Evolutionary conservation across 2,888 invertebrate species (phyloP).

Genomic region (Syritta pipiens): DNA sequence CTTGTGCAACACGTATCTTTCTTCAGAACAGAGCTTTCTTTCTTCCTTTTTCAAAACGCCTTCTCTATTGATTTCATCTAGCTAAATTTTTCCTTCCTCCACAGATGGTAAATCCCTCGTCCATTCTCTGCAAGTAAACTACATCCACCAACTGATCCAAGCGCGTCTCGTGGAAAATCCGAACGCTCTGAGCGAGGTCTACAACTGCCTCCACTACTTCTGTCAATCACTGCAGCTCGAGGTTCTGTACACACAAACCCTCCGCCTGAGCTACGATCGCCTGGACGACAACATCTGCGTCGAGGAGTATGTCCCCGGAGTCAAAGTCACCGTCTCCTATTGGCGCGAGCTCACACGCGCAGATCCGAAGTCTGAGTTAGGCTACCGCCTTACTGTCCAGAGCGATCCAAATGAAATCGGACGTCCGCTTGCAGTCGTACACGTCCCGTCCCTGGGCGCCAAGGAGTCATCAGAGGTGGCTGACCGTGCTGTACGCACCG

Average conservation of each 20-base stretch:
- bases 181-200: conserved; percentile 89
- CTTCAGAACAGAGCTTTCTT: too few species aligned
- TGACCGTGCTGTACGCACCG: conserved; percentile 90
- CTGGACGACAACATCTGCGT: conserved; percentile 93
- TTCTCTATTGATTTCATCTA: neutral
- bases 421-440: conserved; percentile 86
- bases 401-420: conserved; percentile 91
- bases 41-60: too few species aligned
- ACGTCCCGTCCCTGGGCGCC: conserved; percentile 81
- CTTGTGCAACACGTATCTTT: too few species aligned
- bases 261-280: conserved; percentile 92
- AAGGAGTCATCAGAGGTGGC: conserved; percentile 83
- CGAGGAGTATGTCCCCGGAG: conserved; percentile 94
- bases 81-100: neutral
- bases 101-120: conserved; percentile 97
- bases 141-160: conserved; percentile 96
- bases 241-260: conserved; percentile 91
- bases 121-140: conserved; percentile 95
- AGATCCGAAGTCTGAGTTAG: conserved; percentile 91
- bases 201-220: conserved; percentile 93
- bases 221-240: conserved; percentile 97
- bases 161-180: conserved; percentile 87
- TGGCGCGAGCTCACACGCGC: conserved; percentile 85
- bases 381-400: conserved; percentile 92
- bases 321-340: conserved; percentile 94